Base-by-base conservation (phyloP, 92 coral and sea anemone species). In the Porites rus region DNA sequence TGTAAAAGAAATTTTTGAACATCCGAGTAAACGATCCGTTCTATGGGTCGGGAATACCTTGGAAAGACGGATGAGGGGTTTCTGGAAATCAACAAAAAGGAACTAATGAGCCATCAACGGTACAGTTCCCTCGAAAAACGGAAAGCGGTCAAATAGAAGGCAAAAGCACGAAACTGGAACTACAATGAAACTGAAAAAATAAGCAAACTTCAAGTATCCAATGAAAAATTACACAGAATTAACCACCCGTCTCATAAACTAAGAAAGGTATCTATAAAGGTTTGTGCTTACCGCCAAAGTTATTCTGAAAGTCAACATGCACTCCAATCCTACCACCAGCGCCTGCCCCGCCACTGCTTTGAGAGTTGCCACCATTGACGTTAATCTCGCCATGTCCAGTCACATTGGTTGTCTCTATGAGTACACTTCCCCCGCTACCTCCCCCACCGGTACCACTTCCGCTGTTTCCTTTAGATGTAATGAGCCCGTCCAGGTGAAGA, bases 371-470 rank as follows among this genome's bases (percentile, higher is more conserved):
- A 10, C 99, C 99, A 69, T 97, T 97, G 54, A 87, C 98, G 82
- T 94, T 92, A 16, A 97, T 89, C 70, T 97, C 97, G 1, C 99
- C 99, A 69, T 97, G 99, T 19, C 99, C 99, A 56, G 96, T 97
- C 76, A 97, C 90, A 88, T 97, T 97, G 43, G 91, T 64, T 8
- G 98, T 96, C 80, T 95, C 98, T 52, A 97, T 64, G 28, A 97
- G 90, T 12, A 97, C 81, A 80, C 98, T 97, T 1, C 99, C 99
- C 14, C 99, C 99, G 60, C 99, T 95, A 43, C 99, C 99, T 65
- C 98, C 99, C 21, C 98, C 98, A 31, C 93, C 81, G 70, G 22
- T 6, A 8, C 64, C 79, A 20, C 38, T 71, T 56, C 66, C 94
- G 76, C 80, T 86, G 63, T 69, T 68, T 13, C 99, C 99, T 79